Conservation (phyloP, 2,888 invertebrate species). For the Eupeodes luniger region DNA sequence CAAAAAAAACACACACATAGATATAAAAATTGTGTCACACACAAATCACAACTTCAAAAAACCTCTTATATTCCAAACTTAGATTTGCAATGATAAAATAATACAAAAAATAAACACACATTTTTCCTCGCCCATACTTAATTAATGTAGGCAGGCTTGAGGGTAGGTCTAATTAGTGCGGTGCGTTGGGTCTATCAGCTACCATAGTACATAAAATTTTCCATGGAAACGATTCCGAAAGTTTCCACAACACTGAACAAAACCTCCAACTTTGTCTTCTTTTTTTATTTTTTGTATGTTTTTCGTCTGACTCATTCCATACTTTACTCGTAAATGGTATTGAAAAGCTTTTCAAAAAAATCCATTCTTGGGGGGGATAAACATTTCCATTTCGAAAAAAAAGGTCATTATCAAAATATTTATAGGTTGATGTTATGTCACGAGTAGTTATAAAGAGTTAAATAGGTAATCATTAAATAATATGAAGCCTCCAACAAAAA, state of each 20-base stretch:
- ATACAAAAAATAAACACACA: background rate
- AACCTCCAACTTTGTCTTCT: conserved; percentile 23
- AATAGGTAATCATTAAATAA: background rate
- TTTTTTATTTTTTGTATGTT: background rate
- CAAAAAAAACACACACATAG: too few relatives aligned
- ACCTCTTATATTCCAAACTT: conserved; percentile 14
- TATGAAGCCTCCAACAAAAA: background rate
- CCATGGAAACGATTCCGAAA: conserved; percentile 54
- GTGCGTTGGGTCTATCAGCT: background rate
- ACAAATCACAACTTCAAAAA: conserved; percentile 9
- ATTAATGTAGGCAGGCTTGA: background rate
- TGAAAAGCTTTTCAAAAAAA: conserved; percentile 7
- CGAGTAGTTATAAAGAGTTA: background rate
- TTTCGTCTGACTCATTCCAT: conserved; percentile 14
- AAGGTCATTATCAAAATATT: conserved; percentile 2
- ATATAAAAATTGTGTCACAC: background rate
- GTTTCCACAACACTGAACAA: conserved; percentile 42
- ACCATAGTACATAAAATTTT: conserved; percentile 13
- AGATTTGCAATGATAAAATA: conserved; percentile 23
- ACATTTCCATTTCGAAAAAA: background rate
- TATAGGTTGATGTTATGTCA: background rate
- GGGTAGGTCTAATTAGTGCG: background rate
- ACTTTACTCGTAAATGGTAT: background rate
- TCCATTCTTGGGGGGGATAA: background rate
- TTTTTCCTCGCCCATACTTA: conserved; percentile 29